A percentile compares a stretch with the other conserved stretches of the same genome.
These are phyloP conservation scores for Nesospiza acunhae DNA, from an alignment of 2,113 vertebrate species.

Conservation along the genomic window DNA sequence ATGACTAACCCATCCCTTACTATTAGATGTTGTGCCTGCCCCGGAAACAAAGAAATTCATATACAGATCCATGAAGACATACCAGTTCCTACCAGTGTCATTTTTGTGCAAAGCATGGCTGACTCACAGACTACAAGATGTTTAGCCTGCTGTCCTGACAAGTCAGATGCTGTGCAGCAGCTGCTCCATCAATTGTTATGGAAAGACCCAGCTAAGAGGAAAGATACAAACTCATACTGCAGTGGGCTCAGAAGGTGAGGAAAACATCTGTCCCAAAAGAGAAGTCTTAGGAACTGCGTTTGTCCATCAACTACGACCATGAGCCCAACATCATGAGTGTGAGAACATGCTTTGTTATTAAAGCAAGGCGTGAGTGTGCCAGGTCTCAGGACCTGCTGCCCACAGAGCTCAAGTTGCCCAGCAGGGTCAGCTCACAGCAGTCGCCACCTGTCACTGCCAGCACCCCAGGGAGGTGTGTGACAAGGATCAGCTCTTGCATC, in stretches of 20 bases:
- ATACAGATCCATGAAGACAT: neutral
- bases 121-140: neutral
- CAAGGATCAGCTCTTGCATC: neutral
- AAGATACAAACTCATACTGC: neutral
- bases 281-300: neutral
- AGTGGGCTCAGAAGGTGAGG: neutral
- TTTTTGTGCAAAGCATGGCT: neutral
- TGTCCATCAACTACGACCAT: accelerated
- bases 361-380: neutral
- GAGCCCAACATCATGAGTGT: accelerated
- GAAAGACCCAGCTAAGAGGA: neutral
- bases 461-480: neutral
- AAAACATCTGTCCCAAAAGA: neutral
- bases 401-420: neutral
- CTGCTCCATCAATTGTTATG: neutral
- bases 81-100: conserved; percentile 10
- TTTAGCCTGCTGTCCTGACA: neutral
- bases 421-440: neutral
- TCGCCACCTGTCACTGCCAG: neutral
- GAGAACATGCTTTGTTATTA: neutral
- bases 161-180: neutral
- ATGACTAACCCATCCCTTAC: conserved; percentile 31
- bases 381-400: neutral
- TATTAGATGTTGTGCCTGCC: conserved; percentile 16
- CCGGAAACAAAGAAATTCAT: conserved; percentile 21